Evolutionary conservation across 2,113 vertebrate genomes (phyloP).

Genomic region (Ondatra zibethicus): DNA sequence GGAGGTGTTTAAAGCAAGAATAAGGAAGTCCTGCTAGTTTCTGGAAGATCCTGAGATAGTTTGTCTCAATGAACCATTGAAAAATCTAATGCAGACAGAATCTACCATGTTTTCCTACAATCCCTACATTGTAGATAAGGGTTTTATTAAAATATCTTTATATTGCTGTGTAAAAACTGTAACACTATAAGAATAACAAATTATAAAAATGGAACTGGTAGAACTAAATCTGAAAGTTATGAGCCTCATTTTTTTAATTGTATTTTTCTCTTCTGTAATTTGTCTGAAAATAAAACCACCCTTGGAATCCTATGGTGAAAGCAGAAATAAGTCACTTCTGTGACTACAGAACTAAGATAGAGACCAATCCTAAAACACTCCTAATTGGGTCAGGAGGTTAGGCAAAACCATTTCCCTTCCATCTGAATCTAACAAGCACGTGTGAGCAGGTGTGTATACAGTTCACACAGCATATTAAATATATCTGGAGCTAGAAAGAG

Average conservation of each 20-base stretch:
- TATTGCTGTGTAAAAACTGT: background rate
- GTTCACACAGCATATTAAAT: background rate
- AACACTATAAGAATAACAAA: background rate
- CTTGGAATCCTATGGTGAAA: background rate
- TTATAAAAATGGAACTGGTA: background rate
- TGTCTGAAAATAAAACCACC: background rate
- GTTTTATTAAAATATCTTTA: background rate
- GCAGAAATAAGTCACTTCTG: background rate
- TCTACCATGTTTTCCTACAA: background rate
- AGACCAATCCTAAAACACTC: constrained; percentile 3
- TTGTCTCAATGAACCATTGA: constrained; percentile 20
- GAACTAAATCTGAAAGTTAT: constrained; percentile 19
- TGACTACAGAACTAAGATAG: background rate
- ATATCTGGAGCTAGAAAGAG: background rate
- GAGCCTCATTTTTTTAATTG: background rate
- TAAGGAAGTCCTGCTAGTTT: background rate
- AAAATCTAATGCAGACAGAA: background rate
- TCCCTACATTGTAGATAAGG: background rate
- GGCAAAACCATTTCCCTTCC: background rate
- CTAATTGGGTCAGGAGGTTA: background rate
- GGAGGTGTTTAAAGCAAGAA: background rate
- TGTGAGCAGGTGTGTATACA: background rate
- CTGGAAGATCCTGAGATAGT: background rate
- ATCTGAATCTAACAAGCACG: background rate
- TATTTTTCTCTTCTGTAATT: background rate